phyloP scores from a whole-genome alignment of 1,140 invertebrate genomes.

The Atta colombica region DNA sequence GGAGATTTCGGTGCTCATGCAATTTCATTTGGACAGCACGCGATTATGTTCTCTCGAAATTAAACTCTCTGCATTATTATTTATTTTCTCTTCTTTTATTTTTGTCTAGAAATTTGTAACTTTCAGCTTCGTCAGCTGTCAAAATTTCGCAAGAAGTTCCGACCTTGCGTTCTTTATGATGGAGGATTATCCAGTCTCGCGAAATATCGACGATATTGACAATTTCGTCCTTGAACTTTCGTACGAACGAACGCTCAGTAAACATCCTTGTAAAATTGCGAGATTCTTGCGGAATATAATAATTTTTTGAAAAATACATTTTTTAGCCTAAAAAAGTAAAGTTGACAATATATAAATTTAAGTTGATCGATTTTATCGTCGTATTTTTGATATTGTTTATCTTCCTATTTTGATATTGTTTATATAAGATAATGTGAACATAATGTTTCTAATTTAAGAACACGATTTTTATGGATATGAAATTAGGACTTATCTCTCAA shows the following conservation, averaged over 20 bases:
- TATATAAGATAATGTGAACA: too few species aligned
- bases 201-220: slow-evolving; percentile 12
- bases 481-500: not conserved
- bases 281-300: not conserved
- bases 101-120: not conserved
- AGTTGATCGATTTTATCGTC: too few species aligned
- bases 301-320: not conserved
- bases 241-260: slow-evolving; percentile 30
- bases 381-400: not conserved
- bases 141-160: not conserved
- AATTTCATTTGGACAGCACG: not conserved
- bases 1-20: not conserved
- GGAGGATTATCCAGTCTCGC: not conserved
- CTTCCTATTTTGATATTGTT: not conserved
- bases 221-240: slow-evolving; percentile 32
- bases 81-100: not conserved
- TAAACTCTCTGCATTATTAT: not conserved
- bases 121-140: not conserved
- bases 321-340: not conserved
- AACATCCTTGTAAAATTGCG: not conserved
- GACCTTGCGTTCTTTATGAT: slow-evolving; percentile 9
- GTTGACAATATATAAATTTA: not conserved
- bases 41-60: not conserved
- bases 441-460: slow-evolving; percentile 3
- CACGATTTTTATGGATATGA: not conserved